phyloP scores from a whole-genome alignment of 2,113 vertebrate species.

The Anas platyrhynchos region DNA sequence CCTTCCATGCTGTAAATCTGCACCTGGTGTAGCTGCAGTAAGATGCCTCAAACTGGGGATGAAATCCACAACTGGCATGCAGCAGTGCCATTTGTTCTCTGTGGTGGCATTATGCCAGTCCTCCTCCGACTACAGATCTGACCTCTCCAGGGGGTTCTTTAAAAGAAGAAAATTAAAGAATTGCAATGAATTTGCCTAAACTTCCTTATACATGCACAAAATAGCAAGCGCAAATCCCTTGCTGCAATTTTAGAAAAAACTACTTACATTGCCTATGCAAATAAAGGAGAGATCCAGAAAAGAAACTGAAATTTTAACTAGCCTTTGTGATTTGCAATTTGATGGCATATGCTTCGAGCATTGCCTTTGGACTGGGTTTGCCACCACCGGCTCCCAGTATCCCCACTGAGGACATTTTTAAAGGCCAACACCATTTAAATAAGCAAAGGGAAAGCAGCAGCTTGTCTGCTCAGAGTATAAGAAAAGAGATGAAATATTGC shows the following conservation, averaged over 20 bases:
- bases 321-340: constrained; percentile 46
- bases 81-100: not conserved
- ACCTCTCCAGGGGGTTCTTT: constrained; percentile 11
- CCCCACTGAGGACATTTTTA: constrained; percentile 43
- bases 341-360: constrained; percentile 55
- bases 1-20: not conserved
- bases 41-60: not conserved
- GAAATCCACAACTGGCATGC: constrained; percentile 19
- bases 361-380: constrained; percentile 63
- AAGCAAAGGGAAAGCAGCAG: constrained; percentile 22
- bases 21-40: not conserved
- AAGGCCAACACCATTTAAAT: constrained; percentile 62
- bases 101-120: not conserved
- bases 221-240: constrained; percentile 41
- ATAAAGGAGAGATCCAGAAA: constrained; percentile 46
- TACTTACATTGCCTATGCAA: constrained; percentile 53
- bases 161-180: constrained; percentile 49
- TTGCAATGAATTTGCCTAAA: constrained; percentile 41
- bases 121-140: not conserved
- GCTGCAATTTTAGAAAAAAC: constrained; percentile 33
- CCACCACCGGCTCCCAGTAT: constrained; percentile 21
- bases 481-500: constrained; percentile 7
- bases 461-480: not conserved
- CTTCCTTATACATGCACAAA: constrained; percentile 30
- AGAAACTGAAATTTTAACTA: constrained; percentile 61